Percentiles rank a stretch among this genome's conserved stretches.
phyloP scores from a whole-genome alignment of 2,888 invertebrate species.

The Polia nebulosa region DNA sequence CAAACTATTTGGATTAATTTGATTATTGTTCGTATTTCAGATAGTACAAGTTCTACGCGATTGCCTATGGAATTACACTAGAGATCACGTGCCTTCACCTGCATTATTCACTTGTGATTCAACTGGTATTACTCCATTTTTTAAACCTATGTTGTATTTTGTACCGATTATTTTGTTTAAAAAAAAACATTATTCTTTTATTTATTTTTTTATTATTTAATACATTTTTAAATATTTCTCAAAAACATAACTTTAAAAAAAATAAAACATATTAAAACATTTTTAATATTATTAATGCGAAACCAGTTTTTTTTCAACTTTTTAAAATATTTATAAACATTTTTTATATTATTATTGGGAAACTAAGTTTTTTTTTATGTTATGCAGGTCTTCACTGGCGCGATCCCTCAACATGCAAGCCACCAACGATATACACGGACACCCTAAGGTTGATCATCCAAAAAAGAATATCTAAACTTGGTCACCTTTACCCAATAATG shows the following conservation, averaged over 20 bases:
- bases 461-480: slow-evolving; percentile 94
- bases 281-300: no score
- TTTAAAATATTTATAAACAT: no score
- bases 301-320: no score
- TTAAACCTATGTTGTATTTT: background rate
- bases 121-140: slow-evolving; percentile 81
- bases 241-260: no score
- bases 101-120: slow-evolving; percentile 94
- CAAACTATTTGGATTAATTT: background rate
- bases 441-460: slow-evolving; percentile 95
- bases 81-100: slow-evolving; percentile 97
- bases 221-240: no score
- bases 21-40: slow-evolving; percentile 79
- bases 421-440: slow-evolving; percentile 94
- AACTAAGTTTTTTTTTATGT: no score
- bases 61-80: slow-evolving; percentile 97
- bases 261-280: no score
- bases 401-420: slow-evolving; percentile 93
- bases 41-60: slow-evolving; percentile 95
- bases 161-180: background rate
- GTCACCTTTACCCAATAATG: slow-evolving; percentile 95
- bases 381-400: slow-evolving; percentile 93
- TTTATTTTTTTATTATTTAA: no score
- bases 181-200: no score
- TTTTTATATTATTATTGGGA: no score